Conservation (phyloP, 2,797 vertebrate species). For the Hydrocynus forskahlii region DNA sequence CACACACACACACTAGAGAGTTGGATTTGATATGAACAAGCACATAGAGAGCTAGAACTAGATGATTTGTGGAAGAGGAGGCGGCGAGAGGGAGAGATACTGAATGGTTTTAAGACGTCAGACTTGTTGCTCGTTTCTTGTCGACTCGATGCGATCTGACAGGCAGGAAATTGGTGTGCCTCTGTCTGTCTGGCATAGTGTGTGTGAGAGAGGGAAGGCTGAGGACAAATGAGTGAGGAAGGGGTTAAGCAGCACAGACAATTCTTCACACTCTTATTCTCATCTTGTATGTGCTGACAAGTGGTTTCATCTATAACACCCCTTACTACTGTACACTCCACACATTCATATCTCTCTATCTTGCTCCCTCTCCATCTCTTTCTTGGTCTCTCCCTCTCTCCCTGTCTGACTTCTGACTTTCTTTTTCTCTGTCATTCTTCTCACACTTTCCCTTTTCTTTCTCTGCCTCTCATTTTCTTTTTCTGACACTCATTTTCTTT, state of each 20-base stretch:
- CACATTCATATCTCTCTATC: neutral
- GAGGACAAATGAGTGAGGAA: slow-evolving; percentile 4
- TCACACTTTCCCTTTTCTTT: neutral
- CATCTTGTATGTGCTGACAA: neutral
- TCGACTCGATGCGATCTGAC: slow-evolving; percentile 56
- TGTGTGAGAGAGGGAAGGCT: neutral
- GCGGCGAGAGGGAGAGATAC: neutral
- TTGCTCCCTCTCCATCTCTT: neutral
- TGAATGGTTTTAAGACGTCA: slow-evolving; percentile 50
- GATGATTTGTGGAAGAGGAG: slow-evolving; percentile 3
- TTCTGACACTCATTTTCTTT: slow-evolving; percentile 32
- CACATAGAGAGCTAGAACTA: slow-evolving; percentile 3
- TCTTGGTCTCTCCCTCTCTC: neutral
- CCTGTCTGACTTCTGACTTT: neutral
- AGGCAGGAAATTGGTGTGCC: slow-evolving; percentile 59
- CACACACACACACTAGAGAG: neutral
- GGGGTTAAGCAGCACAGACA: slow-evolving; percentile 23
- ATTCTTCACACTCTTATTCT: slow-evolving; percentile 7
- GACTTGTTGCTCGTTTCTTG: slow-evolving; percentile 45
- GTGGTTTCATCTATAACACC: slow-evolving; percentile 4
- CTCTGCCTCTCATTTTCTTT: neutral
- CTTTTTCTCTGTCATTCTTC: slow-evolving; percentile 15
- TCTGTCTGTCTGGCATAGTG: slow-evolving; percentile 36
- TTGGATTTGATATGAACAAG: neutral
- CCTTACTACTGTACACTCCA: neutral